Conservation (phyloP, 2,888 invertebrate genomes). For the Drosophila nigricruria region DNA sequence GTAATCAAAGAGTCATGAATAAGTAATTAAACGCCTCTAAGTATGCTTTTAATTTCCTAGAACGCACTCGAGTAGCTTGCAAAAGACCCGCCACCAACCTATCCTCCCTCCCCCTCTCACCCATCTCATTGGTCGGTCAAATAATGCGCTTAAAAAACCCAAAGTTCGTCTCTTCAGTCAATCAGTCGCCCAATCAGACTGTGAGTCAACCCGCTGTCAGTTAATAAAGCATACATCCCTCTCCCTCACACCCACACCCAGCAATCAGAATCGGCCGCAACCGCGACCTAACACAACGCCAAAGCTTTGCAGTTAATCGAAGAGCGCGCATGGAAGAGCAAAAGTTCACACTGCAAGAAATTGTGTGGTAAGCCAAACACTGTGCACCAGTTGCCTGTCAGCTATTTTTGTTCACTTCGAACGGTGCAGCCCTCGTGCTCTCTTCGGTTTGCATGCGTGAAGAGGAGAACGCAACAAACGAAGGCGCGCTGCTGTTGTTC, state of each 20-base stretch:
- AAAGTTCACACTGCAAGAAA: constrained; percentile 61
- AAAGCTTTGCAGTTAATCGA: constrained; percentile 54
- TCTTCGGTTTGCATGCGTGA: constrained; percentile 15
- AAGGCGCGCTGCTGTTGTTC: constrained; percentile 52
- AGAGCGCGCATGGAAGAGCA: constrained; percentile 24
- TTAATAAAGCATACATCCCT: constrained; percentile 30
- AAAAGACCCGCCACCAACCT: background rate
- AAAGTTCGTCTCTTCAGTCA: constrained; percentile 33
- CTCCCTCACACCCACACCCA: constrained; percentile 3
- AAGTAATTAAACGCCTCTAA: constrained; percentile 72
- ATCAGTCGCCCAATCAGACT: constrained; percentile 40
- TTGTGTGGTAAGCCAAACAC: background rate
- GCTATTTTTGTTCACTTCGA: background rate
- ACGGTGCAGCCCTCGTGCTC: constrained; percentile 36
- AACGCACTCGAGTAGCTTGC: constrained; percentile 38
- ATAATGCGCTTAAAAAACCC: constrained; percentile 64
- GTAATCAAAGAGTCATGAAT: constrained; percentile 61
- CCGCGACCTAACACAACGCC: constrained; percentile 76
- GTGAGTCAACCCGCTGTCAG: constrained; percentile 29
- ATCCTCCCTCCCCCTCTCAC: background rate
- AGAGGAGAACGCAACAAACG: constrained; percentile 24
- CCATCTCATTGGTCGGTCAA: constrained; percentile 25
- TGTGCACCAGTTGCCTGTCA: background rate
- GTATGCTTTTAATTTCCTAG: constrained; percentile 72
- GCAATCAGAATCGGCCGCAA: constrained; percentile 9